These are phyloP conservation scores for Sylvilagus floridanus DNA, from an alignment of 2,797 vertebrate genomes.

Conservation along the genomic window DNA sequence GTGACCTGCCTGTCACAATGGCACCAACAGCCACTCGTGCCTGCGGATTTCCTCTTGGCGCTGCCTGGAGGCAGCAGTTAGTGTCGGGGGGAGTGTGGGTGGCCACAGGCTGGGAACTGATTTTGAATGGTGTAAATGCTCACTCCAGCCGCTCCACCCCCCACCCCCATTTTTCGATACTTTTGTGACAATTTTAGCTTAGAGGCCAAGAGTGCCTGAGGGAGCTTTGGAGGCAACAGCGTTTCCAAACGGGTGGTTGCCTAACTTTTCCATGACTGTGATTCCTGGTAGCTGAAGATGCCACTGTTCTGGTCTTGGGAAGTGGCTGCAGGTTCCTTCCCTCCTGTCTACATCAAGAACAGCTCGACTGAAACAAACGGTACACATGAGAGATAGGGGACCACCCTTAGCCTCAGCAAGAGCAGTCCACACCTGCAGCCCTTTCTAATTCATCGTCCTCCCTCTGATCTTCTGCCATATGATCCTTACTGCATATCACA, in stretches of 20 bases:
- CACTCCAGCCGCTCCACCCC: background rate
- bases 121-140: constrained; percentile 72
- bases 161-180: background rate
- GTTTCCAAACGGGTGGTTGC: background rate
- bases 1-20: constrained; percentile 65
- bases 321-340: background rate
- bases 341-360: background rate
- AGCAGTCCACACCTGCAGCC: background rate
- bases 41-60: constrained; percentile 83
- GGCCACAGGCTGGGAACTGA: constrained; percentile 58
- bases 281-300: background rate
- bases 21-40: constrained; percentile 74
- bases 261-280: background rate
- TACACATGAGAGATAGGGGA: background rate
- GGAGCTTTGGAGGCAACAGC: background rate
- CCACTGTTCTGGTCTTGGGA: background rate
- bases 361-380: constrained; percentile 35
- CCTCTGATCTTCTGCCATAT: background rate
- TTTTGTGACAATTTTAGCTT: background rate
- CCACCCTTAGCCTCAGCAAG: background rate
- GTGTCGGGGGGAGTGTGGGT: constrained; percentile 27
- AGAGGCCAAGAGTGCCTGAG: background rate
- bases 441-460: background rate
- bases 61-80: constrained; percentile 78
- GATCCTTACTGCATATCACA: fast-evolving